Evolutionary conservation across 2,888 invertebrate species (phyloP), one percentile per base, ranked within the genome.

Genomic region (Tricholauxania praeusta): DNA sequence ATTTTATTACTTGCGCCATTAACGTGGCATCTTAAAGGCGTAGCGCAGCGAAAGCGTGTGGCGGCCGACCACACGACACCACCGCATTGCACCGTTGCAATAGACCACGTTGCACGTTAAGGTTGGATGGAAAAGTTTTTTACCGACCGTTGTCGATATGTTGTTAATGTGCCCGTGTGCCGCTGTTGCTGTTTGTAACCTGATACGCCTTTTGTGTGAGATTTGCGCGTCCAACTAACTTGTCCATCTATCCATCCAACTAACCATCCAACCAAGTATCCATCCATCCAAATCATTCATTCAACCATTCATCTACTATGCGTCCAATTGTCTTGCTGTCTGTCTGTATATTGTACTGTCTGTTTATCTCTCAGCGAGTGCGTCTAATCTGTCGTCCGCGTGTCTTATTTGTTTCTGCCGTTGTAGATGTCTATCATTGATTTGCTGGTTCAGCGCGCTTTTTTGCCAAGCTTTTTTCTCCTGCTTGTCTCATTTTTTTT

Each of bases 1-100:
- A 70, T 70, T 70, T 70, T 70, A 70, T 70, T 70, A 63, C 63
- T 63, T 53, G 52, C 70, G 47, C 70, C 70, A 70, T 70, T 70
- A 63, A 53, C 51, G 57, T 10, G 19, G 60, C 48, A 48, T 53
- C 52, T 70, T 63, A 52, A 22, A 70, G 70, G 70, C 70, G 70
- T 63, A 67, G 51, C 62, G 62, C 39, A n/a, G 69, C 70, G 53
- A 70, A 70, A 70, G 62, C 62, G 70, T 63, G 63, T 53, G 53
- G 63, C 53, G 47, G 19, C n/a, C 57, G 68, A 59, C 19, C 19
- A 39, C 39, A 39, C 39, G 39, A 39, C 39, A 39, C 39, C 39
- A 39, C 39, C 39, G 10, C 39, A 39, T 39, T 39, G 39, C 6
- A 39, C 39, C 39, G 39, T 39, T 39, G 39, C 39, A 39, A 39